phyloP scores from a whole-genome alignment of 2,113 vertebrate species.

The Passer montanus region DNA sequence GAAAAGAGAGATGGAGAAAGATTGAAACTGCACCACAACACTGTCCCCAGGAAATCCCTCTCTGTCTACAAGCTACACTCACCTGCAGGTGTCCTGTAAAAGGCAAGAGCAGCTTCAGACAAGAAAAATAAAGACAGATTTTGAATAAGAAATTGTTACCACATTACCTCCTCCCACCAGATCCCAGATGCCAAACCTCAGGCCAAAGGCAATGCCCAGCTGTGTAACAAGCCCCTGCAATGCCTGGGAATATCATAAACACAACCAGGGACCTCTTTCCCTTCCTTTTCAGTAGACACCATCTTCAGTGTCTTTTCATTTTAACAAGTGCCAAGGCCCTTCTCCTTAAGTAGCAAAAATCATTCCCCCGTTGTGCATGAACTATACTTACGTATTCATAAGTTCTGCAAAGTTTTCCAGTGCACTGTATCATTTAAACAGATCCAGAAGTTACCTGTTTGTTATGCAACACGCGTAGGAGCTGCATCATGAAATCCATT shows the following conservation, averaged over 20 bases:
- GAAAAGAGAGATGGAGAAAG: background rate
- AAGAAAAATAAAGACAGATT: background rate
- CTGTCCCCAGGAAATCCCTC: background rate
- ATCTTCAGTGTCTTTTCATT: background rate
- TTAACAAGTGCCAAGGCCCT: background rate
- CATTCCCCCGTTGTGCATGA: background rate
- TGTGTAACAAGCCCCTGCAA: background rate
- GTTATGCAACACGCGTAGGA: conserved; percentile 40
- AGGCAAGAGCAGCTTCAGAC: background rate
- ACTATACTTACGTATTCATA: conserved; percentile 19
- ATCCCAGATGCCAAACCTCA: background rate
- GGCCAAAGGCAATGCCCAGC: background rate
- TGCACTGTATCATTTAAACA: conserved; percentile 23
- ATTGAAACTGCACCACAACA: background rate
- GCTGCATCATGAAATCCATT: conserved; percentile 61
- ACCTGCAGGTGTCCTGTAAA: background rate
- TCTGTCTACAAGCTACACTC: background rate
- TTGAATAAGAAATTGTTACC: background rate
- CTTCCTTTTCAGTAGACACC: background rate
- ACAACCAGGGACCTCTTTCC: background rate
- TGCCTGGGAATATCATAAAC: background rate
- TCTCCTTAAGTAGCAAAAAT: conserved; percentile 9
- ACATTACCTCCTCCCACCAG: background rate
- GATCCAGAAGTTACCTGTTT: conserved; percentile 56
- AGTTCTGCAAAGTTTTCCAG: conserved; percentile 52